These are phyloP conservation scores for Tursiops truncatus DNA, from an alignment of 2,113 vertebrate genomes.

Conservation along the genomic window DNA sequence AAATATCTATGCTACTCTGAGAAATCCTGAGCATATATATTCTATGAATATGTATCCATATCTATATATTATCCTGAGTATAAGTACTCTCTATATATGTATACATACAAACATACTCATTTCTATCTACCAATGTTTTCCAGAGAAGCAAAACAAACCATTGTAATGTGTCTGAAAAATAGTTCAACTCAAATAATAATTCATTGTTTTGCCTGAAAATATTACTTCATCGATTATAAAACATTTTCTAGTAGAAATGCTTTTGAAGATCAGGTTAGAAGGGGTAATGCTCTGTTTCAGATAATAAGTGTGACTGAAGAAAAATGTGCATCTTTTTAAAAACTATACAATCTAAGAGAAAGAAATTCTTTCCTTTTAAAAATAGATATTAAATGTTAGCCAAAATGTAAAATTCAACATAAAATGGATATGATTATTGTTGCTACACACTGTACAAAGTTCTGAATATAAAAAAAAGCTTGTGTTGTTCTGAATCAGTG, in stretches of 20 bases:
- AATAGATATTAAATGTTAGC: conserved; percentile 65
- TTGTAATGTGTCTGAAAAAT: conserved; percentile 8
- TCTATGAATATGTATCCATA: background rate
- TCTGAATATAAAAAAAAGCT: conserved; percentile 76
- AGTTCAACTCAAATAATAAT: conserved; percentile 41
- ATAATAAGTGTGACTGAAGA: conserved; percentile 53
- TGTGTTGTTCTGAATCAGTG: conserved; percentile 85
- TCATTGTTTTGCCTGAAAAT: conserved; percentile 40
- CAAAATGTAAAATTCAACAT: conserved; percentile 68
- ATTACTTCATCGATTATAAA: conserved; percentile 46
- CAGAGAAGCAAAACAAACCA: conserved; percentile 52
- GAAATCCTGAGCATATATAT: background rate
- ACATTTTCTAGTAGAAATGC: conserved; percentile 39
- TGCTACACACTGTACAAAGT: conserved; percentile 79
- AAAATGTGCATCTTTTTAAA: conserved; percentile 42
- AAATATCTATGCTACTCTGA: conserved; percentile 51
- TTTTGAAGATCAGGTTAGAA: conserved; percentile 70
- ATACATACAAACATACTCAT: background rate
- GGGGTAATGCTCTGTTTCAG: conserved; percentile 60
- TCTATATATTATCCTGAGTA: background rate
- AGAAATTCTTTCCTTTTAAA: conserved; percentile 55
- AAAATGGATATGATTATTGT: conserved; percentile 76
- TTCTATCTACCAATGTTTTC: conserved; percentile 41
- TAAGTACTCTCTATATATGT: background rate
- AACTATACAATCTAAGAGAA: conserved; percentile 52